Base-by-base conservation (phyloP, 2,797 vertebrate genomes). In the Staurois parvus region DNA sequence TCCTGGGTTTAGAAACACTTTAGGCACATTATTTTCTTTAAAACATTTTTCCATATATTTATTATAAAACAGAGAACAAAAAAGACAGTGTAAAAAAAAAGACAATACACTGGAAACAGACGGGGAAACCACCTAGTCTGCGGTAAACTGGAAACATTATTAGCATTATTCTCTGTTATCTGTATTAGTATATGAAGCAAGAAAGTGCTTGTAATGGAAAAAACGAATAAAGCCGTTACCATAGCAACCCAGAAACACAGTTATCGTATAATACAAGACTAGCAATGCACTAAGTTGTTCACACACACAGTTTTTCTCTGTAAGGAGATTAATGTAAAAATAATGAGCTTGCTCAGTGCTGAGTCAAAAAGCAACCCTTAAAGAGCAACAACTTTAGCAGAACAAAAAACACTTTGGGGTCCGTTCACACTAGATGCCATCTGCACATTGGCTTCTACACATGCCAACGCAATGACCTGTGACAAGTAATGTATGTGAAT, bases 321-420 rank as follows among this genome's bases (percentile, higher is more conserved):
- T 79, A 66, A 67, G 76, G 42, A 85, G 83, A 84, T 84, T 84
- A 84, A 72, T 79, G 40, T 45, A n/a, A 72, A 74, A 73, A 79
- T 72, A 10, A 67, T 56, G 45, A 66, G 37, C 24, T 32, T 48
- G 28, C 30, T 42, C 13, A 67, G 21, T 12, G 13, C 42, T 45
- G 42, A 45, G 42, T 45, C 42, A n/a, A 29, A 66, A 66, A 66
- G 28, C 64, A 28, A 29, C 10, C 15, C 48, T 45, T 37, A 37
- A 37, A 37, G 37, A 2, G 4, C 32, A 37, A 37, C 37, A 37
- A 37, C 37, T 37, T 7, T 37, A 37, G 9, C 37, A 1, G 10
- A 10, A 37, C 10, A 37, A 37, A 9, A 37, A 10, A 37, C 9
- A 37, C 37, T 37, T 9, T 37, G 2, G 8, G 37, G 37, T 6